Percentiles rank a stretch among this genome's conserved stretches.
phyloP scores from a whole-genome alignment of 2,113 vertebrate species.

The Thymallus thymallus region DNA sequence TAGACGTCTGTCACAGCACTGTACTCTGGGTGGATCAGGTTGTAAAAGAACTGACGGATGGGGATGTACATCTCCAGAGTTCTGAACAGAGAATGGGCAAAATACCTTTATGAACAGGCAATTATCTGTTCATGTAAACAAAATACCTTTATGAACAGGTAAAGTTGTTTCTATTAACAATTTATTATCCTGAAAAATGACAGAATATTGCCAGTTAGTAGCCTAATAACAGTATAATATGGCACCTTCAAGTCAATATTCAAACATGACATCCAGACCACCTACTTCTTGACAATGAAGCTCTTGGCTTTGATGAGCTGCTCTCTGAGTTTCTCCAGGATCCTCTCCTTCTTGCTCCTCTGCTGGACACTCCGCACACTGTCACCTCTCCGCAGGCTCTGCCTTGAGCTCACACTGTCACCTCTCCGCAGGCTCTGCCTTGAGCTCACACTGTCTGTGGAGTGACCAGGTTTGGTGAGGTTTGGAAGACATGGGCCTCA shows the following conservation, averaged over 20 bases:
- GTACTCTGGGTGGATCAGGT: slow-evolving; percentile 92
- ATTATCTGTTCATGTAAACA: neutral
- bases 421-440: slow-evolving; percentile 78
- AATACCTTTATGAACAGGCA: neutral
- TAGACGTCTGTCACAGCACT: slow-evolving; percentile 94
- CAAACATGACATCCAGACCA: slow-evolving; percentile 1
- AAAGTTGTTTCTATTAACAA: neutral
- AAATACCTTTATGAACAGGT: too few species aligned
- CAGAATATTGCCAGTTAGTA: neutral
- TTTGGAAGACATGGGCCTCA: too few species aligned
- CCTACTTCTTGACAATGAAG: slow-evolving; percentile 84
- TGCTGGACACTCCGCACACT: slow-evolving; percentile 77
- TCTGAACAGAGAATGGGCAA: slow-evolving; percentile 52
- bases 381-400: slow-evolving; percentile 79
- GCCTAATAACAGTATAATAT: too few species aligned
- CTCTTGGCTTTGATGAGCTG: slow-evolving; percentile 82
- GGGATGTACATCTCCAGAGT: slow-evolving; percentile 84
- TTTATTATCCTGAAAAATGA: neutral
- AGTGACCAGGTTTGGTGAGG: too few species aligned
- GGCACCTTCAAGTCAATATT: neutral
- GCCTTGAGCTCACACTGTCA: slow-evolving; percentile 79
- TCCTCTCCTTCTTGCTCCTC: slow-evolving; percentile 78
- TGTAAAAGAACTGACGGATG: slow-evolving; percentile 88
- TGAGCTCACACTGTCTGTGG: slow-evolving; percentile 81
- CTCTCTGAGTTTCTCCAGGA: slow-evolving; percentile 84